These are phyloP conservation scores for Calcarius lapponicus DNA, from an alignment of 2,797 vertebrate species.

Conservation along the genomic window DNA sequence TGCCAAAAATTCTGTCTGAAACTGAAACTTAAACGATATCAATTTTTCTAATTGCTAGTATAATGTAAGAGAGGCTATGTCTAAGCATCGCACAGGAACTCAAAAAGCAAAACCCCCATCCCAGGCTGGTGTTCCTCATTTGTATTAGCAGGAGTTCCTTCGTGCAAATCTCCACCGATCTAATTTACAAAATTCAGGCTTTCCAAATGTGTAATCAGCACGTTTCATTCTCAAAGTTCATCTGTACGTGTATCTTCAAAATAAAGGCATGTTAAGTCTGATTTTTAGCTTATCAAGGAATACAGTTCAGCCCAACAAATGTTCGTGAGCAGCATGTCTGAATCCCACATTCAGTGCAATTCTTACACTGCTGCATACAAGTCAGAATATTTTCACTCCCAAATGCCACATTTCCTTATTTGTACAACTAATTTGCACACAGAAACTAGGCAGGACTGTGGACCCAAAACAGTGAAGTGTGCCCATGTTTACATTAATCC, in stretches of 20 bases:
- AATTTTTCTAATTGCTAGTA: background rate
- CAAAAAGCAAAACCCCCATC: background rate
- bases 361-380: background rate
- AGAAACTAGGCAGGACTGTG: background rate
- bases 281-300: background rate
- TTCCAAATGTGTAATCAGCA: background rate
- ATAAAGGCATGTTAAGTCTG: background rate
- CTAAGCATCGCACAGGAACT: background rate
- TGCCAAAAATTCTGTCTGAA: conserved; percentile 6
- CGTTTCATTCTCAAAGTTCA: background rate
- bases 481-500: background rate
- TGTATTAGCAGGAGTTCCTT: background rate
- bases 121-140: background rate
- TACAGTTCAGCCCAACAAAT: background rate
- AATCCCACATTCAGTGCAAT: background rate
- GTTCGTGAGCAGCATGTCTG: fast-evolving
- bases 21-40: background rate
- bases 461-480: background rate
- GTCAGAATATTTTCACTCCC: background rate
- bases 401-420: background rate
- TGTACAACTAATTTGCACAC: background rate
- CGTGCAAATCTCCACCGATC: background rate
- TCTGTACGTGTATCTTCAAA: background rate
- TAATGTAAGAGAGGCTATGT: background rate
- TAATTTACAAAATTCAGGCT: background rate